Base-by-base conservation (phyloP, 2,797 vertebrate genomes). In the Lacerta agilis region DNA sequence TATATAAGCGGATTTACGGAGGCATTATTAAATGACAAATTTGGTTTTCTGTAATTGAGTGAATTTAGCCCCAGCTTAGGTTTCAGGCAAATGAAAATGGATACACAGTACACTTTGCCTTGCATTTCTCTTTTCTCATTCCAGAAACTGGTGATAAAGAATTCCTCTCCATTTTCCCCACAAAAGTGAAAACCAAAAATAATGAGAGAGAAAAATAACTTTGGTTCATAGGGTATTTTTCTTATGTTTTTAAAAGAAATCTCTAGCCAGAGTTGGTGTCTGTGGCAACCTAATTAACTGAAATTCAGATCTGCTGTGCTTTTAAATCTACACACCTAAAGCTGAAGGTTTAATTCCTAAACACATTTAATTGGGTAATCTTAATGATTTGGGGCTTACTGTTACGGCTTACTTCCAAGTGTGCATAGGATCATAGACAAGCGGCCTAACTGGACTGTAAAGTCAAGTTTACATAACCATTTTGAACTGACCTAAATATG, bases 141-240 rank as follows among this genome's bases (percentile, higher is more conserved):
- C n/a, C 72, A 76, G 76, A 92, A 92, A 33, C 33, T 82, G 43
- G 82, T 27, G 86, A 36, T 43, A 90, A 90, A 87, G 18, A 55
- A 38, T 43, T 49, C 36, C 4, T 79, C 10, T 58, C 41, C 43
- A 75, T 73, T 72, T 86, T 81, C 0, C 0, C 83, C 17, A 86
- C 90, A 91, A 84, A 86, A 69, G 36, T n/a, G 82, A 38, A 77
- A 79, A 88, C 73, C 18, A 45, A 92, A 87, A 86, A 55, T 88
- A 95, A 87, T 29, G 33, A 55, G 88, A 91, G 0, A 0, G 66
- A 86, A 90, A 88, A 91, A 83, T 81, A 90, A 82, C 89, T 94
- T 93, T 87, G 90, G 92, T 86, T 95, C 89, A 89, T 80, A 82
- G 91, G 77, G 33, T 88, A 91, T 61, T 78, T 90, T 36, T 0